These are phyloP conservation scores for Lomographa bimaculata DNA, from an alignment of 2,888 invertebrate genomes.

Conservation along the genomic window DNA sequence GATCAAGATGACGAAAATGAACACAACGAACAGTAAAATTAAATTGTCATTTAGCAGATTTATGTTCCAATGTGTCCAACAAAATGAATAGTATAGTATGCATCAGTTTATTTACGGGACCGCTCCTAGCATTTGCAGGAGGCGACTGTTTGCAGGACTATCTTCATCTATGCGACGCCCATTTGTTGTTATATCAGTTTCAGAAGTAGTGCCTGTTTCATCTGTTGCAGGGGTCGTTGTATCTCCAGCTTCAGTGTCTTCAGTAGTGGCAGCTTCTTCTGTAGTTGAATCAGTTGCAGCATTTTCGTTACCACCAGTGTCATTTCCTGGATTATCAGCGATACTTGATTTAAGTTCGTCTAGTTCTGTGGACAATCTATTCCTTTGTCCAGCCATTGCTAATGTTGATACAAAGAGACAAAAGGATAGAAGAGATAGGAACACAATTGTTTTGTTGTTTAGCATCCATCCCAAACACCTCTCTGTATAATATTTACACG, in stretches of 20 bases:
- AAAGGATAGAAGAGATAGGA: conserved; percentile 60
- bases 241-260: conserved; percentile 1
- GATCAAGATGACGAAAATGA: no score
- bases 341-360: conserved; percentile 28
- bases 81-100: no score
- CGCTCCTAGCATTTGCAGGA: conserved; percentile 12
- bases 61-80: no score
- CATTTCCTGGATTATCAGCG: no score
- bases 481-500: conserved; percentile 58
- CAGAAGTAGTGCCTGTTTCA: not conserved
- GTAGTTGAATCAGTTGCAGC: not conserved
- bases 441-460: conserved; percentile 69
- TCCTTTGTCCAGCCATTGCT: conserved; percentile 60
- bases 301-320: no score
- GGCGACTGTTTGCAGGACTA: conserved; percentile 2
- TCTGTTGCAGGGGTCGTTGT: no score
- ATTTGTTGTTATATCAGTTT: no score
- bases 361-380: conserved; percentile 44
- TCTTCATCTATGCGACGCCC: not conserved
- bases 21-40: no score
- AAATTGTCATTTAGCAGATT: no score
- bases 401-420: conserved; percentile 66
- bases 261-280: not conserved
- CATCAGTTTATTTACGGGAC: conserved; percentile 12
- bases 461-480: conserved; percentile 59